Conservation (phyloP, 2,888 invertebrate species). For the Ctena decussata region DNA sequence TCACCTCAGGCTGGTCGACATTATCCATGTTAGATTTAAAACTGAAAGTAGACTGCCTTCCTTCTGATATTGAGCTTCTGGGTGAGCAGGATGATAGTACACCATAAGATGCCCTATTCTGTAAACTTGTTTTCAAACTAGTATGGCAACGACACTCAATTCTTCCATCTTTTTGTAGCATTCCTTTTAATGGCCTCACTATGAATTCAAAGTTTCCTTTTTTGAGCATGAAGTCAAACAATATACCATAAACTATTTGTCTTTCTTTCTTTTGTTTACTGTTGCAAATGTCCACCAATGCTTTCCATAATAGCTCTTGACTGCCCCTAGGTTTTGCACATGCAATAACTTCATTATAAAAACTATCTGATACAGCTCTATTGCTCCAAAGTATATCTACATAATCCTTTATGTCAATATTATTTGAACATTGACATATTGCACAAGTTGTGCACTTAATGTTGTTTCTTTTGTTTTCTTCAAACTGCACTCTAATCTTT, state of each 20-base stretch:
- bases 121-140: background rate
- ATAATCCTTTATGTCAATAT: background rate
- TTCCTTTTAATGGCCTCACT: background rate
- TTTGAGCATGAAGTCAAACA: background rate
- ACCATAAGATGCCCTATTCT: background rate
- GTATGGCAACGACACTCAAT: background rate
- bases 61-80: background rate
- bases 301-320: background rate
- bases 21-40: background rate
- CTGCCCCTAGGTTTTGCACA: background rate
- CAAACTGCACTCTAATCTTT: background rate
- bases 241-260: background rate
- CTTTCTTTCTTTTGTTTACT: background rate
- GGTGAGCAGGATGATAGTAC: background rate
- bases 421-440: background rate
- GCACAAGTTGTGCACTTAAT: background rate
- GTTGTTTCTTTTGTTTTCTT: background rate
- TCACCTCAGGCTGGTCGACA: no score
- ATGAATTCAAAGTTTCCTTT: background rate
- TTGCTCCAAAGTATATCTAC: slow-evolving; percentile 1
- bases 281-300: slow-evolving; percentile 1
- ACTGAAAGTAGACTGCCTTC: background rate
- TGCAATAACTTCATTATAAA: slow-evolving; percentile 7
- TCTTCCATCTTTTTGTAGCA: background rate
- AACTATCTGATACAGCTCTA: background rate